Evolutionary conservation across 53 echinoderm and acorn worm species (phyloP).

Genomic region (Pentamera pediparva): DNA sequence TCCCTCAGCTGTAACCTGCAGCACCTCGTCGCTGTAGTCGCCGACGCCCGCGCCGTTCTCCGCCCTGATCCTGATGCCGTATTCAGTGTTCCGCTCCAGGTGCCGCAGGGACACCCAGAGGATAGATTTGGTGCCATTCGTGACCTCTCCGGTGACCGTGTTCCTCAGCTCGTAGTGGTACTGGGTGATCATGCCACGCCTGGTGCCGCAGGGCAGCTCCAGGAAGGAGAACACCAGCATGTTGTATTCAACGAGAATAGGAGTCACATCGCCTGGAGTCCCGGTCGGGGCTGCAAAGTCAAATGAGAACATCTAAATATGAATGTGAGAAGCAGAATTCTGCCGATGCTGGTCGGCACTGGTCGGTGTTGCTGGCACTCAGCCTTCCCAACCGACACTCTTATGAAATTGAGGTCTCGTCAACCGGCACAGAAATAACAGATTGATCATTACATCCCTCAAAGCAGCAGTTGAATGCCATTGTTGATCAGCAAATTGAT

Average conservation of each 20-base stretch:
- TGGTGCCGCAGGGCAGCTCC: slow-evolving; percentile 6
- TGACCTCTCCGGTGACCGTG: not conserved
- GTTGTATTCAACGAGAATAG: not conserved
- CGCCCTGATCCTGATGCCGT: slow-evolving; percentile 3
- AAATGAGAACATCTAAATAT: not conserved
- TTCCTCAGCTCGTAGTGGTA: slow-evolving; percentile 14
- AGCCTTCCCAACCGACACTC: not conserved
- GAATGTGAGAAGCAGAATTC: not conserved
- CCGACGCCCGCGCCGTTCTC: slow-evolving; percentile 5
- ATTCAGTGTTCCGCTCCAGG: not conserved
- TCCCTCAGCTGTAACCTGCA: not conserved
- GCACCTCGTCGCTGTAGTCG: not conserved
- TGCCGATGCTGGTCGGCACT: not conserved
- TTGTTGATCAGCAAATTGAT: too few species aligned
- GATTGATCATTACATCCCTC: too few species aligned
- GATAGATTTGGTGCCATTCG: not conserved
- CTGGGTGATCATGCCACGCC: not conserved
- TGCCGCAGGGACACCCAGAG: not conserved
- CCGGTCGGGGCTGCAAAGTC: slow-evolving; percentile 9
- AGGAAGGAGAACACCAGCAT: not conserved
- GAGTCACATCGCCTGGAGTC: not conserved
- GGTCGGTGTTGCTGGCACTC: too few species aligned
- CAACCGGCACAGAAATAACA: too few species aligned
- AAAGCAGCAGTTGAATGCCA: too few species aligned
- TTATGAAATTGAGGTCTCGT: too few species aligned